These are phyloP conservation scores for Ridgeia piscesae DNA, from an alignment of 1,140 invertebrate genomes.

Conservation along the genomic window DNA sequence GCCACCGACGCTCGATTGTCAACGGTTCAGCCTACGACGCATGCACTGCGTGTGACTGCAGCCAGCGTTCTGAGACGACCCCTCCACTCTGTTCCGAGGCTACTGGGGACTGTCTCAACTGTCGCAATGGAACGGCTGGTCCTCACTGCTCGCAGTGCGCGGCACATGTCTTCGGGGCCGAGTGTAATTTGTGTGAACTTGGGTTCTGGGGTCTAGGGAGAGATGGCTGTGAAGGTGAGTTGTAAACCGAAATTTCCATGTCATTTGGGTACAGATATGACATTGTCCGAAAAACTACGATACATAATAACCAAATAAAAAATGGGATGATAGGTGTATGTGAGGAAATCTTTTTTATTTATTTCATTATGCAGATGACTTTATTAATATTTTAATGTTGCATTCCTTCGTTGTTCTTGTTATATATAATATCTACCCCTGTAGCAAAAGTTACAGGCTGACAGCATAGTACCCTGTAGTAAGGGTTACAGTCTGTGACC, in stretches of 20 bases:
- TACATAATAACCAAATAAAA: no score
- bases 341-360: no score
- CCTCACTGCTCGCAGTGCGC: constrained; percentile 94
- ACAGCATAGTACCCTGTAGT: not conserved
- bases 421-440: no score
- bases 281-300: no score
- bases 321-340: no score
- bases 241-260: no score
- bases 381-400: not conserved
- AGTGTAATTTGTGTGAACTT: constrained; percentile 63
- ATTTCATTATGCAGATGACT: not conserved
- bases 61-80: constrained; percentile 18
- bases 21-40: constrained; percentile 20
- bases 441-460: no score
- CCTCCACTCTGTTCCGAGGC: constrained; percentile 31
- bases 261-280: no score
- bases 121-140: constrained; percentile 85
- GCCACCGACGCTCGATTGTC: constrained; percentile 22
- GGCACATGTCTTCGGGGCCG: constrained; percentile 50
- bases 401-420: no score
- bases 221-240: constrained; percentile 54
- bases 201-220: constrained; percentile 87
- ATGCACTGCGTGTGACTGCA: constrained; percentile 36
- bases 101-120: constrained; percentile 89
- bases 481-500: not conserved